Percentiles rank a stretch among this genome's conserved stretches.
Conservation (phyloP, 1,140 invertebrate genomes). For the Macrotrachela quadricornifera region DNA sequence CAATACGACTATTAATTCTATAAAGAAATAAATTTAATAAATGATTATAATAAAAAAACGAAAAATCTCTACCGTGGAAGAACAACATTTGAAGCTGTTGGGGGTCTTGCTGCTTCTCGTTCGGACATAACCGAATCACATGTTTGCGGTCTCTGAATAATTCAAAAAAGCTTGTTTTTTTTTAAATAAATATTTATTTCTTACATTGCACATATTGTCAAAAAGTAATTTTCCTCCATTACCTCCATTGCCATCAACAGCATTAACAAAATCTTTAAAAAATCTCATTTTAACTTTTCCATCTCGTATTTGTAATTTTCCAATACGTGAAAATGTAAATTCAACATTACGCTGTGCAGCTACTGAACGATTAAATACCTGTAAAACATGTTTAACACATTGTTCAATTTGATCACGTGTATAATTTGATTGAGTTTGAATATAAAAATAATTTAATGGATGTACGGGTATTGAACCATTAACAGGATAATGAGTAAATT, state of each 20-base stretch:
- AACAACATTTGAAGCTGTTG: constrained; percentile 16
- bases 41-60: not conserved
- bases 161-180: not conserved
- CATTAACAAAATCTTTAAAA: constrained; percentile 28
- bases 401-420: constrained; percentile 25
- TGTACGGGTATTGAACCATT: constrained; percentile 24
- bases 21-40: not conserved
- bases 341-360: constrained; percentile 22
- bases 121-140: constrained; percentile 29
- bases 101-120: constrained; percentile 12
- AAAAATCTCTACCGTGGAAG: constrained; percentile 20
- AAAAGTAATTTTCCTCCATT: constrained; percentile 19
- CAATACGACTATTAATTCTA: no score
- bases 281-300: constrained; percentile 28
- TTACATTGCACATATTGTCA: constrained; percentile 25
- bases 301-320: constrained; percentile 22
- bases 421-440: constrained; percentile 25
- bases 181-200: not conserved
- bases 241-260: constrained; percentile 23
- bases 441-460: constrained; percentile 23
- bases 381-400: constrained; percentile 25
- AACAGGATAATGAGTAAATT: constrained; percentile 21
- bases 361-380: constrained; percentile 17
- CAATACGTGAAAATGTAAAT: constrained; percentile 23
- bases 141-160: constrained; percentile 23